Evolutionary conservation across 2,888 invertebrate genomes (phyloP).

Genomic region (Dasysyrphus albostriatus): DNA sequence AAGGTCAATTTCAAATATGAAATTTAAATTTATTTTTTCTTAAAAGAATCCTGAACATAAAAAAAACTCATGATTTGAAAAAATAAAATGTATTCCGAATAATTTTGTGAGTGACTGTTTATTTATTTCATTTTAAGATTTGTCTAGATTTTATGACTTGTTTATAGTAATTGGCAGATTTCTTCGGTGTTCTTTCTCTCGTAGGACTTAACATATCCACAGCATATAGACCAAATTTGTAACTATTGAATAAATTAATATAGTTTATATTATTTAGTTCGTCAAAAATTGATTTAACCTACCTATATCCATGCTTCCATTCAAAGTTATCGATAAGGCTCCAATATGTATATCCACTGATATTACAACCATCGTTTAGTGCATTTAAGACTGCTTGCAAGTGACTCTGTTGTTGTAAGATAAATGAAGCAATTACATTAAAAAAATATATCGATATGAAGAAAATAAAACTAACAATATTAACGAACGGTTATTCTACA

Average conservation of each 20-base stretch:
- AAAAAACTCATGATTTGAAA: no score
- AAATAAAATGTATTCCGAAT: no score
- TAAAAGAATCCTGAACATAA: no score
- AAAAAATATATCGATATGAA: not conserved
- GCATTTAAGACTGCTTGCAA: slow-evolving; percentile 79
- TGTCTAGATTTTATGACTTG: slow-evolving; percentile 83
- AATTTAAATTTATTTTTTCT: no score
- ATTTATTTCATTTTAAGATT: slow-evolving; percentile 6
- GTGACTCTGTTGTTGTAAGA: slow-evolving; percentile 76
- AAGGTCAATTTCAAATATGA: no score
- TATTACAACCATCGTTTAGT: slow-evolving; percentile 79
- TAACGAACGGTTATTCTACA: no score
- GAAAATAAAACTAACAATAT: not conserved
- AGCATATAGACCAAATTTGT: slow-evolving; percentile 88
- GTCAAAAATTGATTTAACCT: slow-evolving; percentile 59
- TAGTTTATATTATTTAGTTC: not conserved
- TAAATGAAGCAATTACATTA: not conserved
- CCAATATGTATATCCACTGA: slow-evolving; percentile 79
- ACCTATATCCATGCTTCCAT: slow-evolving; percentile 80
- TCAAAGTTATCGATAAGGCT: slow-evolving; percentile 81
- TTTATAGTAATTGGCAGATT: slow-evolving; percentile 86
- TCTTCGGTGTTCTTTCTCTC: slow-evolving; percentile 87
- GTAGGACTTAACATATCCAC: slow-evolving; percentile 87
- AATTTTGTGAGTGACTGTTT: no score
- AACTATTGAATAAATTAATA: slow-evolving; percentile 83